A percentile compares a stretch with the other conserved stretches of the same genome.
Evolutionary conservation across 2,113 vertebrate genomes (phyloP).

Genomic region (Gobiocypris rarus): DNA sequence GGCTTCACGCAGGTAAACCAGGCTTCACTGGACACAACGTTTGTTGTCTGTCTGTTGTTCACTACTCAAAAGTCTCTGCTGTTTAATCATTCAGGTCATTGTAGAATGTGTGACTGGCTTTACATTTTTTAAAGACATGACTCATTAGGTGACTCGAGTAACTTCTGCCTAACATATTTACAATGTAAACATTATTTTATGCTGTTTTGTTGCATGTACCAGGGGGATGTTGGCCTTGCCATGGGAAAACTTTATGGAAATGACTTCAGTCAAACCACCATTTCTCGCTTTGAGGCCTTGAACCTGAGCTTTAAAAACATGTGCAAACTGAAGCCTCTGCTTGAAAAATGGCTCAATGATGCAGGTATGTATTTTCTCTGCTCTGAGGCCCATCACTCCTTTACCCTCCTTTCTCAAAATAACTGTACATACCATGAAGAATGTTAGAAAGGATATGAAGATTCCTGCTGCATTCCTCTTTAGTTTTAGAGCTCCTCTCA

Average conservation of each 20-base stretch:
- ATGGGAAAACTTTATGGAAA: conserved; percentile 99
- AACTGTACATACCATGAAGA: neutral
- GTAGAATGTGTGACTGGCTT: neutral
- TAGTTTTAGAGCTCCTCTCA: neutral
- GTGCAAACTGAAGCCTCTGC: conserved; percentile 99
- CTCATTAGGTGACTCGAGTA: neutral
- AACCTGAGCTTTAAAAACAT: conserved; percentile 99
- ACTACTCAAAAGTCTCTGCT: neutral
- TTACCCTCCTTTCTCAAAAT: neutral
- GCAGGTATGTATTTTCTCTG: conserved; percentile 85
- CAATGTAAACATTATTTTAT: neutral
- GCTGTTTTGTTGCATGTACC: conserved; percentile 44
- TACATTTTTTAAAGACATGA: neutral
- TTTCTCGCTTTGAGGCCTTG: conserved; percentile 99
- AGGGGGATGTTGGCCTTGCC: conserved; percentile 98
- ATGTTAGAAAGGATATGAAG: conserved; percentile 43
- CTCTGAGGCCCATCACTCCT: neutral
- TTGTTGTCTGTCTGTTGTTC: neutral
- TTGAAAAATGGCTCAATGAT: conserved; percentile 99
- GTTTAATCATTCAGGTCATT: neutral
- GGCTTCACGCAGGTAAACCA: conserved; percentile 95
- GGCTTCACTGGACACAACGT: neutral
- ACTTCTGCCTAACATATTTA: neutral
- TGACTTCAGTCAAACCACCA: conserved; percentile 99
- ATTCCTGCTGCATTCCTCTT: conserved; percentile 25